Conservation (phyloP, 2,113 vertebrate species). For the Calypte anna region DNA sequence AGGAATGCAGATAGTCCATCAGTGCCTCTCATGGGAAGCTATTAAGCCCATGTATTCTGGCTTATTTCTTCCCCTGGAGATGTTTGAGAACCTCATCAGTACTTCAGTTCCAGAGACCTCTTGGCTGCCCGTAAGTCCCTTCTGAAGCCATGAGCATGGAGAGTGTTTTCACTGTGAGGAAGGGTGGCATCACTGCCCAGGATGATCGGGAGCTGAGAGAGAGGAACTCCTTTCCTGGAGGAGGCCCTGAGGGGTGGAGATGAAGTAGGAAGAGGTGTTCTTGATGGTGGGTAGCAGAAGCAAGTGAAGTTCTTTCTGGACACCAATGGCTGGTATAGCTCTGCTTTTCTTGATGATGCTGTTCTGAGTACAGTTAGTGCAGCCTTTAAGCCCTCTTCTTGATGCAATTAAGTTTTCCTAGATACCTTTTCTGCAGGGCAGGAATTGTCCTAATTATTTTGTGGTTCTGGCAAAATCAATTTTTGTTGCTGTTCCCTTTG, state of each 20-base stretch:
- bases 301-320: not conserved
- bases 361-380: not conserved
- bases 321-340: accelerated
- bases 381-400: not conserved
- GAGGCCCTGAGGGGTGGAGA: not conserved
- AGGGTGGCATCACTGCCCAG: not conserved
- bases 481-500: conserved; percentile 13
- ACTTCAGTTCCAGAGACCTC: not conserved
- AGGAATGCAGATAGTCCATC: not conserved
- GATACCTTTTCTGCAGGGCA: conserved; percentile 40
- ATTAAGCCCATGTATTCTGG: not conserved
- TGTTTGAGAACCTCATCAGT: not conserved
- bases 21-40: not conserved
- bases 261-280: not conserved
- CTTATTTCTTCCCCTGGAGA: not conserved
- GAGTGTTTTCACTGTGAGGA: not conserved
- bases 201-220: not conserved
- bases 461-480: conserved; percentile 37
- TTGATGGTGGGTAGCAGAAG: not conserved
- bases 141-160: not conserved
- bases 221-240: not conserved
- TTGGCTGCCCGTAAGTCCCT: not conserved
- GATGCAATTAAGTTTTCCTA: not conserved
- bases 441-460: conserved; percentile 60
- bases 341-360: not conserved